These are phyloP conservation scores for Tylochromis polylepis DNA, from an alignment of 2,113 vertebrate species.

Conservation along the genomic window DNA sequence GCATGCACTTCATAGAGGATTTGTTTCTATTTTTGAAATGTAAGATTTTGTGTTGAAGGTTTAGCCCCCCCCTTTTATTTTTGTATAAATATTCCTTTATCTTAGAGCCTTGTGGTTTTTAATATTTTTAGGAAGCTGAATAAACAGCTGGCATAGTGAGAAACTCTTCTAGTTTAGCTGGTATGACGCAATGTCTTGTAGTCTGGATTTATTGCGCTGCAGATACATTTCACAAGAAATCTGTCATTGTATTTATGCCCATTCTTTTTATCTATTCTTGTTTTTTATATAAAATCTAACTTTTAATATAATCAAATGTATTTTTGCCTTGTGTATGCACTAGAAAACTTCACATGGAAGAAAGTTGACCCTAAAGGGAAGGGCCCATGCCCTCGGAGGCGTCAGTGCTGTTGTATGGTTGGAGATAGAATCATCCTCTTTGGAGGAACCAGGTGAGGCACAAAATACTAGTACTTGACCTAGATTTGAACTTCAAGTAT, in stretches of 20 bases:
- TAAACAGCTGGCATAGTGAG: neutral
- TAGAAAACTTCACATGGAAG: slow-evolving; percentile 83
- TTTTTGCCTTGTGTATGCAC: neutral
- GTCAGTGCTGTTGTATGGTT: slow-evolving; percentile 97
- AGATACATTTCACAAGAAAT: neutral
- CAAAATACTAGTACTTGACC: neutral
- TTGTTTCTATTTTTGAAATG: slow-evolving; percentile 27
- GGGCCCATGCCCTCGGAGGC: slow-evolving; percentile 88
- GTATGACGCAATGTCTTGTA: neutral
- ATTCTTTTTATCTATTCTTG: neutral
- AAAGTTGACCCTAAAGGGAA: slow-evolving; percentile 94
- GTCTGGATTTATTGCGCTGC: neutral
- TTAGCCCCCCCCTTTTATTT: neutral
- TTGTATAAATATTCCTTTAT: neutral
- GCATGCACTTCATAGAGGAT: neutral
- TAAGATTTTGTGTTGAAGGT: neutral
- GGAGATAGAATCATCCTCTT: slow-evolving; percentile 96
- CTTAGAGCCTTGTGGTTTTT: neutral
- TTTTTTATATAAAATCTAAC: neutral
- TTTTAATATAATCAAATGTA: neutral
- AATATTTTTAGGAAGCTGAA: neutral
- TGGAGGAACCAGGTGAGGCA: slow-evolving; percentile 90
- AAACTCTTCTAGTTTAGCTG: neutral
- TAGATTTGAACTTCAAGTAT: neutral
- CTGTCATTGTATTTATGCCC: neutral